Conservation (phyloP, 2,113 vertebrate genomes). For the Poecile atricapillus region DNA sequence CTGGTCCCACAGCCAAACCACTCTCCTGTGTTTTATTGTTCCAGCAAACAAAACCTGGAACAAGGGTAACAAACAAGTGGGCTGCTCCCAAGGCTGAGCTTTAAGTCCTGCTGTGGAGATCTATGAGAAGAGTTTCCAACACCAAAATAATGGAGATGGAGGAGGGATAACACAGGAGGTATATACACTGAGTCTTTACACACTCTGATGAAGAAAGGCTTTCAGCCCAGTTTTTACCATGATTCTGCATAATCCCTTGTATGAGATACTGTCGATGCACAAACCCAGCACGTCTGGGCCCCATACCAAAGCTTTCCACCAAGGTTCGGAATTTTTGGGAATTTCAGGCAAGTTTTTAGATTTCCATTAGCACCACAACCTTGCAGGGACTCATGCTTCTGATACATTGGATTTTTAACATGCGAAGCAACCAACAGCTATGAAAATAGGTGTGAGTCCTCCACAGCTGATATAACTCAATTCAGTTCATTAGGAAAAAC, state of each 20-base stretch:
- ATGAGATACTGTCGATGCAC: background rate
- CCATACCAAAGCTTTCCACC: background rate
- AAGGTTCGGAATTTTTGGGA: background rate
- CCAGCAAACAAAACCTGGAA: conserved; percentile 60
- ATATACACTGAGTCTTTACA: background rate
- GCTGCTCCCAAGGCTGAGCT: background rate
- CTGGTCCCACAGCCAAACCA: background rate
- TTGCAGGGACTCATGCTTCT: background rate
- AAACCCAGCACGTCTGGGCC: background rate
- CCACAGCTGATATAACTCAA: background rate
- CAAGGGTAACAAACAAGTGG: conserved; percentile 4
- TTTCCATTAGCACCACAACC: background rate
- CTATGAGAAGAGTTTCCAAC: background rate
- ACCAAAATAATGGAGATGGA: background rate
- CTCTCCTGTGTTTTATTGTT: conserved; percentile 25
- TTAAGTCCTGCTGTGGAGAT: background rate
- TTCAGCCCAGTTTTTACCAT: background rate
- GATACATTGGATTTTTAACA: background rate
- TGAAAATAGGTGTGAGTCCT: background rate
- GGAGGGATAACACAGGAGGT: background rate
- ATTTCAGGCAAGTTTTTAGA: background rate
- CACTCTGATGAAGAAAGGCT: background rate
- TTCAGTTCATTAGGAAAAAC: background rate
- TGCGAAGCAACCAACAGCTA: background rate
- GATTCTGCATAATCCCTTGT: background rate